Evolutionary conservation across 2,888 invertebrate species (phyloP).

Genomic region (Spilosoma lubricipeda): DNA sequence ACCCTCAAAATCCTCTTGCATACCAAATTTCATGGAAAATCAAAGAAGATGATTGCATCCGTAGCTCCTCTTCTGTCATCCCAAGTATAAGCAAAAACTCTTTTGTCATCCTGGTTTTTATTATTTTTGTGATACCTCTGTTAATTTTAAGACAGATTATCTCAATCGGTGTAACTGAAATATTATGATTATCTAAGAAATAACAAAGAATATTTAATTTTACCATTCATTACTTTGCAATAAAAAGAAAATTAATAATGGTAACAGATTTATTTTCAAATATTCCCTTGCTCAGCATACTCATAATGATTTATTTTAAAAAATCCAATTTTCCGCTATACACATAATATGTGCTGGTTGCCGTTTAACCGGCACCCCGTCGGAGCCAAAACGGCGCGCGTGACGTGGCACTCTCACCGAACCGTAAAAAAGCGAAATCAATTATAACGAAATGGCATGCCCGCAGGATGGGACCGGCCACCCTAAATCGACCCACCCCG

Average conservation of each 20-base stretch:
- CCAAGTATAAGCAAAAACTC: no score
- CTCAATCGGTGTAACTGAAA: no score
- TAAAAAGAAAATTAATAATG: not conserved
- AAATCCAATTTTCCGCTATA: constrained; percentile 35
- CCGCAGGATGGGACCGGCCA: constrained; percentile 61
- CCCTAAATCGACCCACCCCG: constrained; percentile 57
- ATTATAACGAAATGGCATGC: constrained; percentile 81
- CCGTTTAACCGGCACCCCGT: constrained; percentile 59
- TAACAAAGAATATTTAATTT: no score
- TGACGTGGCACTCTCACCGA: constrained; percentile 72
- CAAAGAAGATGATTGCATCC: no score
- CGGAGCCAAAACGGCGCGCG: constrained; percentile 67
- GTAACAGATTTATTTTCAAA: not conserved
- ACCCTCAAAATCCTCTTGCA: no score
- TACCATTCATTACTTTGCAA: no score
- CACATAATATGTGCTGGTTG: constrained; percentile 38
- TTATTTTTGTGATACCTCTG: no score
- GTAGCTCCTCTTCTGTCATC: no score
- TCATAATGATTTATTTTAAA: constrained; percentile 13
- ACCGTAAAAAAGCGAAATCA: constrained; percentile 84
- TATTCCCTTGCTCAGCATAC: not conserved
- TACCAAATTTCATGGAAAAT: no score
- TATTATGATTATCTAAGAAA: no score
- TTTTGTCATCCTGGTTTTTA: no score
- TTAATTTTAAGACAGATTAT: no score